Conservation (phyloP, 1,140 invertebrate species). For the Cydia splendana region DNA sequence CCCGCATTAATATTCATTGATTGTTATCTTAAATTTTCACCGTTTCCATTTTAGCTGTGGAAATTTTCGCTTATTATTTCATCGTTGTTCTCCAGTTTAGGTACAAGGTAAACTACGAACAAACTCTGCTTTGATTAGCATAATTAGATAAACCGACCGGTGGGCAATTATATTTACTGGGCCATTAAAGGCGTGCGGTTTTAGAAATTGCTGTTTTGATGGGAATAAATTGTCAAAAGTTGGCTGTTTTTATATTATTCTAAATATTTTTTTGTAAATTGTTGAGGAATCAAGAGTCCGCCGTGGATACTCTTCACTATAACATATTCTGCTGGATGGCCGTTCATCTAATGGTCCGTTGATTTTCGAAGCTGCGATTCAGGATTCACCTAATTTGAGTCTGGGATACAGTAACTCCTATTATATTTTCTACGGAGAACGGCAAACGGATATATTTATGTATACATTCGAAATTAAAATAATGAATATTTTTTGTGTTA, state of each 20-base stretch:
- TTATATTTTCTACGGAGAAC: no score
- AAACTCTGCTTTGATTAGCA: slow-evolving; percentile 45
- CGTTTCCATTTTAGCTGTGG: slow-evolving; percentile 30
- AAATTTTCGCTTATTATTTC: slow-evolving; percentile 53
- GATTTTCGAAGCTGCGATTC: no score
- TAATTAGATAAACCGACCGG: slow-evolving; percentile 46
- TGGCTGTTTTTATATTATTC: neutral
- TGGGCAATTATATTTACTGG: slow-evolving; percentile 38
- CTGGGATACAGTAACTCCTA: no score
- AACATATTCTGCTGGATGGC: no score
- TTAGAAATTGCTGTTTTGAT: neutral
- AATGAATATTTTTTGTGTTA: no score
- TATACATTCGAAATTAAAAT: no score
- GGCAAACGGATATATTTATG: no score
- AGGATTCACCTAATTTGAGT: no score
- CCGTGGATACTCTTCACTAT: no score
- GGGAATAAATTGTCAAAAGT: neutral
- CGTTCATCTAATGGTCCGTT: no score
- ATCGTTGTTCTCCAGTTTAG: slow-evolving; percentile 37
- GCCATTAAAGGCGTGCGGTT: slow-evolving; percentile 17
- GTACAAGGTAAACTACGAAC: slow-evolving; percentile 46
- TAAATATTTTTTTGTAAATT: no score
- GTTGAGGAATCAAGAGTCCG: no score
- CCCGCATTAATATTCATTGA: slow-evolving; percentile 59
- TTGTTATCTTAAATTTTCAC: slow-evolving; percentile 52